Conservation (phyloP, 2,888 invertebrate genomes). For the Drosophila mulleri region DNA sequence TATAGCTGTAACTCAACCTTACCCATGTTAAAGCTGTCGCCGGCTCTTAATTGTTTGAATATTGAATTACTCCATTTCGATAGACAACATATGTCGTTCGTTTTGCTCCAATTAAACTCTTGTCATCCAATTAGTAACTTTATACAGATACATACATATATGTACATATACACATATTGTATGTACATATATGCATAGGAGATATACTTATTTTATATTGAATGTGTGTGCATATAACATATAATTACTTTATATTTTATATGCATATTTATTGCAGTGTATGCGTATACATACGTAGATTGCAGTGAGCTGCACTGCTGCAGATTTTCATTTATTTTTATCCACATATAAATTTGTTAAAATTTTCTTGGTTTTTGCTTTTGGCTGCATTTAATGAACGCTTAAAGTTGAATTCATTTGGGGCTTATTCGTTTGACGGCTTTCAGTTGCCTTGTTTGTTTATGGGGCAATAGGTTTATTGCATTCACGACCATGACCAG, state of each 20-base stretch:
- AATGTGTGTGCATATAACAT: background rate
- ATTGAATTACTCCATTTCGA: constrained; percentile 10
- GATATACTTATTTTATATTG: no score
- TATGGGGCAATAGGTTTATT: constrained; percentile 52
- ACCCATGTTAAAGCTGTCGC: background rate
- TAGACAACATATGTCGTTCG: background rate
- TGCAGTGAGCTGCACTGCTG: background rate
- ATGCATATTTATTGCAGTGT: background rate
- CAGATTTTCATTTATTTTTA: background rate
- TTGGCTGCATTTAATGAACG: background rate
- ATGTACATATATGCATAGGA: background rate
- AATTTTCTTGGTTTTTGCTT: background rate
- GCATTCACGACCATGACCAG: constrained; percentile 46
- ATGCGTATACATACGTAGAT: no score
- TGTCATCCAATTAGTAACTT: constrained; percentile 12
- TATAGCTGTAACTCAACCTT: background rate
- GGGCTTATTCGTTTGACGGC: background rate
- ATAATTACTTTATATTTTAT: no score
- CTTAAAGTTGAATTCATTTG: constrained; percentile 10
- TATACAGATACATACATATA: background rate
- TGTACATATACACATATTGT: background rate
- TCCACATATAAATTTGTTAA: background rate
- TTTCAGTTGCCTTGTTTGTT: constrained; percentile 33
- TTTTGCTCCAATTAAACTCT: constrained; percentile 6
- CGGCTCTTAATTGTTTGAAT: constrained; percentile 4